Base-by-base conservation (phyloP, 2,113 vertebrate species). In the Parus major region DNA sequence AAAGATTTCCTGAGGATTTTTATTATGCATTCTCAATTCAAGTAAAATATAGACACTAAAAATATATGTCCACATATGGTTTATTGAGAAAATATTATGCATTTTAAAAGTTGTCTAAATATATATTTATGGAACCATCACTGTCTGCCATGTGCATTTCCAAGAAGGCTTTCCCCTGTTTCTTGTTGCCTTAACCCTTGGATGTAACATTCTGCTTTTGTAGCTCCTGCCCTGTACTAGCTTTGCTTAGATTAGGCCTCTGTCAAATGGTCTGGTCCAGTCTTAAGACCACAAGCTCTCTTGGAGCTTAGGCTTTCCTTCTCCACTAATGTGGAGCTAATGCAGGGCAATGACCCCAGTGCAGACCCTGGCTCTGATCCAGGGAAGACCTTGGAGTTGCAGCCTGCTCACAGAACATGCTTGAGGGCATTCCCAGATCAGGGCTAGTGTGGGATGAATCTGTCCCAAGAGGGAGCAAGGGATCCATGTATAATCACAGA, bases 51-150 rank as follows among this genome's bases (percentile, higher is more conserved):
- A 96, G 95, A 92, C 73, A 91, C 95, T 96, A 94, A 96, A 97
- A 97, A 96, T 97, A 96, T 92, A 96, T 92, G 91, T 95, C 95
- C 90, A 59, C 96, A 95, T 96, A 96, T 93, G 90, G 90, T 93
- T 97, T 97, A 97, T 97, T 94, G 91, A 97, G 96, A 97, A 97
- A 97, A 97, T 96, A 95, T 97, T 96, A 96, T 72, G 50, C 92
- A 94, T 96, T 97, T 96, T 94, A 88, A 91, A 97, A 96, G 92
- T 88, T 94, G 92, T 93, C 93, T 96, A 96, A 97, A 97, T 96
- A 96, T 83, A 75, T 88, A 89, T 96, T 97, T 94, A 52, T 65
- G 95, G 89, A 97, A 60, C 71, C 77, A 81, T 94, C 75, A 88
- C 86, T 57, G 85, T 70, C 87, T 96, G 70, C 79, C 65, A 73